A percentile compares a stretch with the other conserved stretches of the same genome.
Conservation (phyloP, 2,113 vertebrate genomes). For the Turdus rufiventris region DNA sequence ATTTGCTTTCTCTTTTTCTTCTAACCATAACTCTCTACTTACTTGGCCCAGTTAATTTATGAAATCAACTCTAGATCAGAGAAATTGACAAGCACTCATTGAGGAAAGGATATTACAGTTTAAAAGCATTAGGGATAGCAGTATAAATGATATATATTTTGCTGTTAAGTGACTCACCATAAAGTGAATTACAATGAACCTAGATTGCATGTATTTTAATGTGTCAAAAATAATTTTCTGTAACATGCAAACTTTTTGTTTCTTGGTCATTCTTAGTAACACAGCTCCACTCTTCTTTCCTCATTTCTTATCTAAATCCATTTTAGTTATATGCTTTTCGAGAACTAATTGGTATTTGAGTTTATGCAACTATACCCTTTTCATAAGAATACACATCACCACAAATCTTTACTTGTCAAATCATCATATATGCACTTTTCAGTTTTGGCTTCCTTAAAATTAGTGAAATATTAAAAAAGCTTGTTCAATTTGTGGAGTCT, state of each 20-base stretch:
- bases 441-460: background rate
- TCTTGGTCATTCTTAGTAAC: slow-evolving; percentile 37
- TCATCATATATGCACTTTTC: background rate
- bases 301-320: slow-evolving; percentile 11
- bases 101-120: slow-evolving; percentile 71
- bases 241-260: slow-evolving; percentile 49
- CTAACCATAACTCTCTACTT: slow-evolving; percentile 70
- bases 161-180: slow-evolving; percentile 63
- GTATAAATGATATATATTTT: slow-evolving; percentile 71
- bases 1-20: slow-evolving; percentile 71
- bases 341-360: background rate
- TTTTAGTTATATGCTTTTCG: background rate
- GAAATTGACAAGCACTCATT: slow-evolving; percentile 74
- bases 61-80: slow-evolving; percentile 75
- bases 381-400: background rate
- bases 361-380: background rate
- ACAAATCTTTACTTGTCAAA: background rate
- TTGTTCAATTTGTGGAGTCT: background rate
- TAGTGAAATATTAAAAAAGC: background rate
- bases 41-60: slow-evolving; percentile 75
- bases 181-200: slow-evolving; percentile 67
- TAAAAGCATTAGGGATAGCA: slow-evolving; percentile 71
- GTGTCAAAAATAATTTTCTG: slow-evolving; percentile 61
- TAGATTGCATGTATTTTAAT: slow-evolving; percentile 49
- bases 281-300: background rate